phyloP scores from a whole-genome alignment of 2,797 vertebrate species.

The Gambusia yucatana region DNA sequence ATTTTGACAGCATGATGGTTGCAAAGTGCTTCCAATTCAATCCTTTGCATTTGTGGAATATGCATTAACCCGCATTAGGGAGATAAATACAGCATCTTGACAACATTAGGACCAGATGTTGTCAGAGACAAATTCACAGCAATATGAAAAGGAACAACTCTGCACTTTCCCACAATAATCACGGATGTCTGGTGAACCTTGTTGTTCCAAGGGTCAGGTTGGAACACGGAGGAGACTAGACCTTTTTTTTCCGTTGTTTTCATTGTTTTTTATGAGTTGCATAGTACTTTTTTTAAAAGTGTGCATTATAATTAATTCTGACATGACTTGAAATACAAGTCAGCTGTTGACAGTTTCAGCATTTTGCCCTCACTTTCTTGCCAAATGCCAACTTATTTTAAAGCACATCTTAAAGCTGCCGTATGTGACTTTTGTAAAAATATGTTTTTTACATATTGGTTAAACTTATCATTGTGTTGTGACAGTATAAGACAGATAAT shows the following conservation, averaged over 20 bases:
- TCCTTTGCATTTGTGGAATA: not conserved
- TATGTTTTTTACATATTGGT: no score
- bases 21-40: not conserved
- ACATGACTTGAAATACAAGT: not conserved
- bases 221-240: not conserved
- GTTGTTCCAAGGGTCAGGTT: not conserved
- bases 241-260: not conserved
- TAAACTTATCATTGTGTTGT: no score
- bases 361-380: not conserved
- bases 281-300: not conserved
- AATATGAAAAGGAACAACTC: not conserved
- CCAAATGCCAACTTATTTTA: not conserved
- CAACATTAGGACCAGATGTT: not conserved
- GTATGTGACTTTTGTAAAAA: no score
- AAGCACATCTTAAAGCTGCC: not conserved
- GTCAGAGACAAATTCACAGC: not conserved
- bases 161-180: not conserved
- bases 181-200: not conserved
- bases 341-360: not conserved
- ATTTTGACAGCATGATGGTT: not conserved
- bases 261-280: not conserved
- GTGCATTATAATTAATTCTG: not conserved
- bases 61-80: not conserved
- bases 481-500: no score
- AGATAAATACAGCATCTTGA: not conserved